phyloP scores from a whole-genome alignment of 2,113 vertebrate genomes.

The Cepphus grylle region DNA sequence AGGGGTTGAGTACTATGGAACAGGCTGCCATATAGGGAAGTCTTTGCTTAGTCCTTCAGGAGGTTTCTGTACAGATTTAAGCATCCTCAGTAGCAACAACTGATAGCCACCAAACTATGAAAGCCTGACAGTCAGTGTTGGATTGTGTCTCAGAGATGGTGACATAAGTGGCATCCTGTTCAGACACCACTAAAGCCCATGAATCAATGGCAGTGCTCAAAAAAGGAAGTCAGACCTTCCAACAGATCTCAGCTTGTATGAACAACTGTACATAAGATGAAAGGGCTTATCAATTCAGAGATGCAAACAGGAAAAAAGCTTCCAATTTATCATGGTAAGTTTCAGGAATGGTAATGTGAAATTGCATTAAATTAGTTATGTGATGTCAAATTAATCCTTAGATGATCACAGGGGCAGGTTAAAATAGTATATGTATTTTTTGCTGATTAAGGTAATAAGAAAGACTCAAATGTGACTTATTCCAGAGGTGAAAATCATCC shows the following conservation, averaged over 20 bases:
- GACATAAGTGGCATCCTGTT: not conserved
- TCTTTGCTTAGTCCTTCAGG: not conserved
- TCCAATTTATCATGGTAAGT: conserved; percentile 53
- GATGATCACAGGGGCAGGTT: conserved; percentile 53
- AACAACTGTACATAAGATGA: conserved; percentile 41
- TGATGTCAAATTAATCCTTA: conserved; percentile 45
- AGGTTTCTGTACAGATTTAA: not conserved
- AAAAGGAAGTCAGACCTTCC: not conserved
- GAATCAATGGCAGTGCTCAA: not conserved
- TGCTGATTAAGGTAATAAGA: conserved; percentile 51
- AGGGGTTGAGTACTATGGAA: not conserved
- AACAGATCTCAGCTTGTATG: conserved; percentile 17
- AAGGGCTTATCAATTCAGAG: conserved; percentile 52
- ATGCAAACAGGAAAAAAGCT: conserved; percentile 50
- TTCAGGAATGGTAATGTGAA: conserved; percentile 38
- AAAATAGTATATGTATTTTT: conserved; percentile 52
- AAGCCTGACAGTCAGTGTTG: not conserved
- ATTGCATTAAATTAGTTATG: conserved; percentile 51
- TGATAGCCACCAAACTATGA: not conserved
- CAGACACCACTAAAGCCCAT: not conserved
- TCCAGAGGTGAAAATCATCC: not conserved
- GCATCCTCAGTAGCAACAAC: not conserved
- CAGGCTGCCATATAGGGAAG: not conserved
- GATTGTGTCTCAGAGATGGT: not conserved
- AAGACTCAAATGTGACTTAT: not conserved